A percentile compares a stretch with the other conserved stretches of the same genome.
Evolutionary conservation across 1,140 invertebrate species (phyloP).

Genomic region (Eupristina koningsbergeri): DNA sequence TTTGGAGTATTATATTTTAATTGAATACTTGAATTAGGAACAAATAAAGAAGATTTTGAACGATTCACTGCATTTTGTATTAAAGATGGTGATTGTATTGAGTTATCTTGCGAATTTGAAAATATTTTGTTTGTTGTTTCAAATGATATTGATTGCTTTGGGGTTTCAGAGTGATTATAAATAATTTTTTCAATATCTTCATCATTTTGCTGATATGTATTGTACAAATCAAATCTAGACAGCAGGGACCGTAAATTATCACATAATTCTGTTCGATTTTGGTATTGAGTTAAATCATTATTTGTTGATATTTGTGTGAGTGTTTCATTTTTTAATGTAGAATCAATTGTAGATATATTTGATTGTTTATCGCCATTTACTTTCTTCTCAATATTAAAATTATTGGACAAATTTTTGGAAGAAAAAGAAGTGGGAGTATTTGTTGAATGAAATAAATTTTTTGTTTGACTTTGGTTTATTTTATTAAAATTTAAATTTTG

Average conservation of each 20-base stretch:
- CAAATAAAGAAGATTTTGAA: neutral
- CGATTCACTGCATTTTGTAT: neutral
- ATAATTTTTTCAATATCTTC: constrained; percentile 6
- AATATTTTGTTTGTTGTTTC: neutral
- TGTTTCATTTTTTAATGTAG: neutral
- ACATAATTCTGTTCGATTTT: neutral
- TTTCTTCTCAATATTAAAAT: neutral
- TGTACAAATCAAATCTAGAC: constrained; percentile 12
- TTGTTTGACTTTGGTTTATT: neutral
- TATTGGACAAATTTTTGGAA: neutral
- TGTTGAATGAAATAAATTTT: neutral
- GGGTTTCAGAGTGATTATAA: no score
- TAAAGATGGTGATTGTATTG: neutral
- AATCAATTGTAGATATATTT: neutral
- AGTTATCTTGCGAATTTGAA: neutral
- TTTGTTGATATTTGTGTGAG: neutral
- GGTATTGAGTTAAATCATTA: neutral
- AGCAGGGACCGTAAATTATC: neutral
- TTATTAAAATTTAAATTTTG: neutral
- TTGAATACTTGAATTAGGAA: neutral
- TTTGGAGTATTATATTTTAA: neutral
- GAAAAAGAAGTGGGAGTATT: neutral
- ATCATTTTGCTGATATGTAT: neutral
- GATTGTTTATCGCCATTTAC: neutral
- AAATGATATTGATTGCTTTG: neutral